Evolutionary conservation across 2,888 invertebrate genomes (phyloP), one percentile per base, ranked within the genome.

Genomic region (Therioaphis trifolii): DNA sequence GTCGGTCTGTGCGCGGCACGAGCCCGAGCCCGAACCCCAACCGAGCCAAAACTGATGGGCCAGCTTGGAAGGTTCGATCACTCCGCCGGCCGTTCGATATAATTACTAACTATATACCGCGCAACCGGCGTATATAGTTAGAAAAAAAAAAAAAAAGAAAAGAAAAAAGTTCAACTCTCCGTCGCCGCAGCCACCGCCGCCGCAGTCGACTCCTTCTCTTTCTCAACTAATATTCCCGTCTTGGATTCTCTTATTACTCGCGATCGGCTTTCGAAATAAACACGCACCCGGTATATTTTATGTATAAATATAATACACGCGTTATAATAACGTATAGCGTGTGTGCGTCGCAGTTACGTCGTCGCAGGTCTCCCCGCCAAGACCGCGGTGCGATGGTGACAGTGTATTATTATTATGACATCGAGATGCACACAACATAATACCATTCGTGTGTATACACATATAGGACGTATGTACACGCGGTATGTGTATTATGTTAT

Each of bases 41-140:
- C 82, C 82, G 82, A 94, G 94, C 94, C 94, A 94, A 90, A 94
- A 94, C 91, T 94, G 94, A 90, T 94, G 94, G 91, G 94, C 94
- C 94, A 94, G 93, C 90, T 93, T 93, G 91, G 58, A 76, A 52
- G 43, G 55, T 71, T 78, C 55, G 74, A 82, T 69, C 82, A 85
- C 61, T 52, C 52, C 82, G 61, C 78, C 68, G 78, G 52, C 68
- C 78, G 78, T 55, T 68, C 78, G 40, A 69, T 69, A 58, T 18
- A 55, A 35, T 35, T 35, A 35, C 29, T 35, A 15, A 74, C 35
- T 76, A 58, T 76, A 63, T 46, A 76, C 46, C 63, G 63, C 63
- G 24, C 46, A 5, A 63, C 61, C 27, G 61, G 58, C 75, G 75
- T 24, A 35, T 72, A 29, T 72, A n/a, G 52, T 52, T 21, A 11